phyloP scores from a whole-genome alignment of 2,888 invertebrate species.

The Diplolepis rosae region DNA sequence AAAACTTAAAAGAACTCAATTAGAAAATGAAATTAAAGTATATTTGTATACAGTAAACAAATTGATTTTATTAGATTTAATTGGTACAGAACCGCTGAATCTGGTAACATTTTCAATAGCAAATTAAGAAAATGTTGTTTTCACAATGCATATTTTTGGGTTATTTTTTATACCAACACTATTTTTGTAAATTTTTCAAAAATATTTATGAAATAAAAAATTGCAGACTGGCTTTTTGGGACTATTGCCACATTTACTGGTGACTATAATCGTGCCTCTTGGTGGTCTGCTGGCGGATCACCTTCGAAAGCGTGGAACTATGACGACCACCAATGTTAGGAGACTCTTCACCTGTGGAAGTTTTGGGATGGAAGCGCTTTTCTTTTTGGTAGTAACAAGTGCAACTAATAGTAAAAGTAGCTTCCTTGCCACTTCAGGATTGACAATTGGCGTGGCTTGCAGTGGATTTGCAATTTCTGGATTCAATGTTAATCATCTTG shows the following conservation, averaged over 20 bases:
- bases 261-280: slow-evolving; percentile 97
- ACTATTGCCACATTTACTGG: slow-evolving; percentile 96
- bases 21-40: no score
- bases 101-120: no score
- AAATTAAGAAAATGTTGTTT: no score
- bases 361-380: slow-evolving; percentile 98
- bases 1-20: no score
- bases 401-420: slow-evolving; percentile 78
- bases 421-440: slow-evolving; percentile 84
- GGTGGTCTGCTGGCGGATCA: slow-evolving; percentile 98
- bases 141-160: no score
- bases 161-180: no score
- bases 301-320: slow-evolving; percentile 89
- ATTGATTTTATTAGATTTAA: no score
- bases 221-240: slow-evolving; percentile 90
- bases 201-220: no score
- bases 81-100: no score
- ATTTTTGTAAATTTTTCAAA: no score
- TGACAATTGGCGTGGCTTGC: slow-evolving; percentile 97
- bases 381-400: slow-evolving; percentile 96
- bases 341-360: slow-evolving; percentile 99
- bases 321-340: slow-evolving; percentile 95
- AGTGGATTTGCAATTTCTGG: slow-evolving; percentile 99
- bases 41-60: no score
- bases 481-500: slow-evolving; percentile 99